Evolutionary conservation across 2,113 vertebrate species (phyloP), one percentile per base, ranked within the genome.

Genomic region (Melospiza melodia): DNA sequence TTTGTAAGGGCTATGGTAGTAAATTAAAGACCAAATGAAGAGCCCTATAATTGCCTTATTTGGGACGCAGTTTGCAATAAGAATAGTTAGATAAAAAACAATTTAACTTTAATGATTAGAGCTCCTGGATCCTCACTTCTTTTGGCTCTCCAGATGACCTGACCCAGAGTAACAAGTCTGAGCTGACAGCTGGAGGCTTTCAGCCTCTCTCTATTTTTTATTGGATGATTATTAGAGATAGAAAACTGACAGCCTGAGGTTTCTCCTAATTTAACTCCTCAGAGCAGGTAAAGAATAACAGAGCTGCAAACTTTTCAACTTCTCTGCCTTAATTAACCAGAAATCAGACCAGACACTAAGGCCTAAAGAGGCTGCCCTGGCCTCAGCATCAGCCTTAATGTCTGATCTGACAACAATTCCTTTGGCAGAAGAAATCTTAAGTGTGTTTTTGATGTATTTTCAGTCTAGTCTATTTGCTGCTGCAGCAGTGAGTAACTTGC

Each of bases 321-420:
- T 71, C 71, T 94, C 59, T 77, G 44, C 65, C 52, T 24, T 87
- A 91, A 89, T 80, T 95, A 92, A 84, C 52, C 86, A 89, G 72
- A 88, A 77, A 73, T 44, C 0, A 2, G 66, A 85, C 15, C 18
- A 82, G 33, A 61, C 37, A 48, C 27, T 77, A 69, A 75, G 73
- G 41, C 39, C 41, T 78, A 22, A 75, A 79, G 49, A 84, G 23
- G 23, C 24, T 81, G 57, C 25, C 39, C 46, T 80, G 51, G 25
- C 37, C 51, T 76, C 82, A 59, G 35, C 48, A 93, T 59, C 85
- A 93, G 31, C 46, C 58, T 24, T 84, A 49, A 57, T 58, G 78
- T 49, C 73, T 89, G 41, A 11, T 94, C 49, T 72, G 48, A 59
- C 20, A 68, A 43, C 17, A 89, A 81, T n/a, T 89, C 3, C 22